A percentile compares a stretch with the other conserved stretches of the same genome.
Evolutionary conservation across 2,113 vertebrate genomes (phyloP).

Genomic region (Rhinichthys klamathensis): DNA sequence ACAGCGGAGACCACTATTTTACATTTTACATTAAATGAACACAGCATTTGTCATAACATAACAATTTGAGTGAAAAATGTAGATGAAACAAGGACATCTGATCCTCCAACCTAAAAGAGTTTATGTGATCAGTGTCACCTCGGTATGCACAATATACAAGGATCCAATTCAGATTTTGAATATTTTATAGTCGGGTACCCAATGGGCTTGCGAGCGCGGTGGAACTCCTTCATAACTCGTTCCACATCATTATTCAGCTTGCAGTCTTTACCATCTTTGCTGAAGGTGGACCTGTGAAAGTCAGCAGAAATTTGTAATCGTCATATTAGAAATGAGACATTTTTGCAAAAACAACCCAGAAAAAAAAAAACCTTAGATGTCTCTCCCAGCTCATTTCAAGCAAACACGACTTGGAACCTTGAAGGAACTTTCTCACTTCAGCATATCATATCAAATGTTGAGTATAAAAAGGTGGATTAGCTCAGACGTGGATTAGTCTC

Average conservation of each 20-base stretch:
- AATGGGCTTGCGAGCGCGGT: slow-evolving; percentile 74
- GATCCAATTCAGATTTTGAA: background rate
- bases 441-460: background rate
- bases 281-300: slow-evolving; percentile 67
- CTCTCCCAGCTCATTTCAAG: background rate
- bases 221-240: slow-evolving; percentile 75
- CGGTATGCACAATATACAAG: background rate
- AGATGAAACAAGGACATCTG: background rate
- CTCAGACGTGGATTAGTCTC: slow-evolving; percentile 15
- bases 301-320: background rate
- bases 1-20: background rate
- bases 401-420: background rate
- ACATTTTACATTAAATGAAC: background rate
- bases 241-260: slow-evolving; percentile 75
- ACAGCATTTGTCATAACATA: background rate
- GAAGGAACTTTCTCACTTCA: background rate
- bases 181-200: slow-evolving; percentile 63
- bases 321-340: too few relatives aligned
- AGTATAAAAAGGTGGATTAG: background rate
- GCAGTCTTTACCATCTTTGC: slow-evolving; percentile 76
- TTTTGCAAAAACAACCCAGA: too few relatives aligned
- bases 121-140: background rate
- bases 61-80: background rate
- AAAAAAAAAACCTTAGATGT: too few relatives aligned
- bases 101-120: background rate